These are phyloP conservation scores for Discoglossus pictus DNA, from an alignment of 2,797 vertebrate genomes.

Conservation along the genomic window DNA sequence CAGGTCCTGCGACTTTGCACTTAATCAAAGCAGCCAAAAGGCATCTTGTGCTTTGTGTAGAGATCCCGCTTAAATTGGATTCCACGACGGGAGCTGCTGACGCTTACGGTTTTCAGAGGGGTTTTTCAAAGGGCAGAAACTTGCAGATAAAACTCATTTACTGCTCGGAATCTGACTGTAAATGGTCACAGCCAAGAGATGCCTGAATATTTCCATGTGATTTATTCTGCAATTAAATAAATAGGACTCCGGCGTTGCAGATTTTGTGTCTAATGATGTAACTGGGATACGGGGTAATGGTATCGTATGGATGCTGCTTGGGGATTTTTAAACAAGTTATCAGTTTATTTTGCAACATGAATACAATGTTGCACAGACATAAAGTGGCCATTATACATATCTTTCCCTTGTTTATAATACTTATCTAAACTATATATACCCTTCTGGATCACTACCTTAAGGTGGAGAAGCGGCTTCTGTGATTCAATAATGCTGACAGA, in stretches of 20 bases:
- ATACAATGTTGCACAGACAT: no score
- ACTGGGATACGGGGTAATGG: no score
- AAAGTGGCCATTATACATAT: no score
- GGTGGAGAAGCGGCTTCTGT: no score
- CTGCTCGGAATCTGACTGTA: slow-evolving; percentile 14
- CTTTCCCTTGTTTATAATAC: no score
- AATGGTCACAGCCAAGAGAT: background rate
- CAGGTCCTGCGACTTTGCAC: slow-evolving; percentile 64
- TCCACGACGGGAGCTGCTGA: slow-evolving; percentile 49
- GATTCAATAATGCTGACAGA: no score
- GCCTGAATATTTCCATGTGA: background rate
- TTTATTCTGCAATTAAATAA: background rate
- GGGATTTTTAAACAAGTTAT: no score
- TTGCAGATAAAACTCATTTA: slow-evolving; percentile 51
- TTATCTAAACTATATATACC: no score
- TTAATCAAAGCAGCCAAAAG: slow-evolving; percentile 53
- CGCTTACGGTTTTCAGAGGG: slow-evolving; percentile 52
- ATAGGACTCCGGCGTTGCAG: background rate
- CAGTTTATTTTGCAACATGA: no score
- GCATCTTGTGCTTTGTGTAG: slow-evolving; percentile 58
- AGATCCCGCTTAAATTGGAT: slow-evolving; percentile 52
- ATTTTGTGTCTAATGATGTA: no score
- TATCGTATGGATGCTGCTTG: no score
- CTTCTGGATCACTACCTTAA: no score
- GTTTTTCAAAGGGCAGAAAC: slow-evolving; percentile 33